Evolutionary conservation across 2,113 vertebrate species (phyloP).

Genomic region (Eretmochelys imbricata): DNA sequence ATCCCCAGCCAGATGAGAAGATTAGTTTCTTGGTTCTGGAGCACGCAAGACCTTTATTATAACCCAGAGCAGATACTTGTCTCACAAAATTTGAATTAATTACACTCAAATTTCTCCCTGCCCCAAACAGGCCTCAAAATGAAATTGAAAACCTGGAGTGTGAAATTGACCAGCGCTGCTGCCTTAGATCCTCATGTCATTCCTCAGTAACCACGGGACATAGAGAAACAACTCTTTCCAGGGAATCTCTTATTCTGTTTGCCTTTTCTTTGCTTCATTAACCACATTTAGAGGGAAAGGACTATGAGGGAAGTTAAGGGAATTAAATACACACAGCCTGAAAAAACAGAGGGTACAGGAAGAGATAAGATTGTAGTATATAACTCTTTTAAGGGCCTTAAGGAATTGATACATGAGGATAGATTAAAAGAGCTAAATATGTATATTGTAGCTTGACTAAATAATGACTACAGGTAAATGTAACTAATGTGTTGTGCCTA

Average conservation of each 20-base stretch:
- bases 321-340: slow-evolving; percentile 5
- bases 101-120: slow-evolving; percentile 68
- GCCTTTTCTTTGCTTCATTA: slow-evolving; percentile 55
- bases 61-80: slow-evolving; percentile 66
- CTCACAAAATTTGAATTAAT: slow-evolving; percentile 73
- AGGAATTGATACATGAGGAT: not conserved
- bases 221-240: slow-evolving; percentile 49
- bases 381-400: not conserved
- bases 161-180: slow-evolving; percentile 61
- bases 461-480: not conserved
- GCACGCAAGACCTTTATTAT: slow-evolving; percentile 61
- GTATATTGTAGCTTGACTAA: not conserved
- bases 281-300: slow-evolving; percentile 33
- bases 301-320: slow-evolving; percentile 33
- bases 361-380: not conserved
- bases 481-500: not conserved
- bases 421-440: not conserved
- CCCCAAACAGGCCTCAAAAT: slow-evolving; percentile 67
- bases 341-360: not conserved
- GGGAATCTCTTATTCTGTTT: slow-evolving; percentile 52
- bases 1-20: slow-evolving; percentile 26
- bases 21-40: slow-evolving; percentile 60
- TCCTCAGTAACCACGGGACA: slow-evolving; percentile 22
- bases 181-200: slow-evolving; percentile 16
- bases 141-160: slow-evolving; percentile 54